Base-by-base conservation (phyloP, 2,888 invertebrate species). In the Vanessa cardui region DNA sequence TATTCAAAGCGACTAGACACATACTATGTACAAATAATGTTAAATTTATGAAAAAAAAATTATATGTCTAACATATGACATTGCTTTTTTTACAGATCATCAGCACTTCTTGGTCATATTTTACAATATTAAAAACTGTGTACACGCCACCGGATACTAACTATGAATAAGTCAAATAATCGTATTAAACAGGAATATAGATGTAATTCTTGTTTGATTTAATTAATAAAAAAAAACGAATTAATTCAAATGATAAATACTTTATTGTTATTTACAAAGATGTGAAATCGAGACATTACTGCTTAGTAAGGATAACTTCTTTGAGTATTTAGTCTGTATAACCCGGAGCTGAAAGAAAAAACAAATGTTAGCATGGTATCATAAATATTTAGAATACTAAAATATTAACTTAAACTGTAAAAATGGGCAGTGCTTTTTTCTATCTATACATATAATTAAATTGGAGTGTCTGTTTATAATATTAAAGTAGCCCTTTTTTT, bases 81-180 rank as follows among this genome's bases (percentile, higher is more conserved):
- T 18, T 8, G 9, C 9, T 0, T 49, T 49, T 3, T 58, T 88
- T 87, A 62, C 85, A 91, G 91, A 90, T 91, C 2, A 87, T 90
- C 60, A 88, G 90, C 60, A 89, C 86, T 6, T 90, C 91, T 4
- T 91, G 91, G 91, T 89, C 90, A 4, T 90, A 91, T 72, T 91
- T 92, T 58, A 91, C 91, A 0, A 88, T 91, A 26, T 75, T 92
- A 1, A 81, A 80, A 74, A 88, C 90, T 2, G 80, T 90, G 0
- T 90, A 90, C 69, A 83, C 77, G 4, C 80, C 87, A 8, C 73
- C 82, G 5, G 59, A 64, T 16, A 54, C 33, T 33, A 16, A 18
- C 9, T 12, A 39, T 16, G 18, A 56, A 39, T 39, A 54, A 54
- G 16, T 54, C n/a, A 33, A 56, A 33, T 52, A 16, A 1, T 31